These are phyloP conservation scores for Puntigrus tetrazona DNA, from an alignment of 2,113 vertebrate species.

Conservation along the genomic window DNA sequence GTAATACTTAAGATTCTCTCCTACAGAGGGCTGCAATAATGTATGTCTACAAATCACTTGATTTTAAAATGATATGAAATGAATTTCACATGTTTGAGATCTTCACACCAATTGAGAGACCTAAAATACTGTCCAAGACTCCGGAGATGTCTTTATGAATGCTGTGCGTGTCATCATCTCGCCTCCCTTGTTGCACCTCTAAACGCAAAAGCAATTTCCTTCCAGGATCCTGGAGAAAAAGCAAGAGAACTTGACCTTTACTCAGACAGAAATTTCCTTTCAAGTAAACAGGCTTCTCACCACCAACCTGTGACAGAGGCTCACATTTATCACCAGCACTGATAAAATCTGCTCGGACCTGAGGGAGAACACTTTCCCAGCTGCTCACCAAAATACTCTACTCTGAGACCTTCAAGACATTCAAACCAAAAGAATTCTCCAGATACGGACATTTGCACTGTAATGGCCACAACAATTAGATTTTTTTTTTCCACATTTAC, in stretches of 20 bases:
- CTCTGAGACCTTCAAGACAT: conserved; percentile 6
- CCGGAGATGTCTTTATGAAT: conserved; percentile 54
- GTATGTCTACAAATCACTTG: neutral
- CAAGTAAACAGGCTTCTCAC: conserved; percentile 86
- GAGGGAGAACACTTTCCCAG: neutral
- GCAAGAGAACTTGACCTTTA: conserved; percentile 85
- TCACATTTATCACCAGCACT: conserved; percentile 73
- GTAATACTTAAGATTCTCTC: neutral
- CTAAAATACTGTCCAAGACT: neutral
- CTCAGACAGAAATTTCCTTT: conserved; percentile 79
- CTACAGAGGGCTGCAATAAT: neutral
- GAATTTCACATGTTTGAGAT: neutral
- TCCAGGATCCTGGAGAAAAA: conserved; percentile 70
- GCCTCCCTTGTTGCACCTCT: conserved; percentile 78
- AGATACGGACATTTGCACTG: neutral
- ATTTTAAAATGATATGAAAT: neutral
- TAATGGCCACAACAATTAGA: neutral
- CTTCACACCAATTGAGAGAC: neutral
- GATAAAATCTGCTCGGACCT: conserved; percentile 65
- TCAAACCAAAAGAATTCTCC: neutral
- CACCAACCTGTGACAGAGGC: conserved; percentile 77
- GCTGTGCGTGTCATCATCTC: conserved; percentile 65
- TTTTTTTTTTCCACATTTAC: neutral
- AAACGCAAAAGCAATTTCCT: conserved; percentile 87
- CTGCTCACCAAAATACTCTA: conserved; percentile 2